Conservation (phyloP, 2,113 vertebrate genomes). For the Capreolus pygargus region DNA sequence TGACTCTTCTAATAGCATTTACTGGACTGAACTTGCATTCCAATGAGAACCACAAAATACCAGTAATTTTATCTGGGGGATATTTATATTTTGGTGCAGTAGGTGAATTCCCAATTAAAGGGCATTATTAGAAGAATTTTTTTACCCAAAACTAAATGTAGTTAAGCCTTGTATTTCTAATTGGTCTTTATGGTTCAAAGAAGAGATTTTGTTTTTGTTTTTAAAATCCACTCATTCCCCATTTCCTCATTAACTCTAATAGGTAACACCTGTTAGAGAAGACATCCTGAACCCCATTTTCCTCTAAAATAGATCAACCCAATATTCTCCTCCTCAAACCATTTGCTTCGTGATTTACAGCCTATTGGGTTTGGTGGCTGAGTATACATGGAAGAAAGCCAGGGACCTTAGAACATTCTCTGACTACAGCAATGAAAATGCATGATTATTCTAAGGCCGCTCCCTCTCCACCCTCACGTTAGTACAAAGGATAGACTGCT, state of each 20-base stretch:
- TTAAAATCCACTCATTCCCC: constrained; percentile 25
- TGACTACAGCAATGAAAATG: neutral
- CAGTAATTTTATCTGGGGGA: constrained; percentile 74
- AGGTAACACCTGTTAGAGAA: neutral
- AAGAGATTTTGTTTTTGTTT: constrained; percentile 32
- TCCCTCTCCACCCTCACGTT: neutral
- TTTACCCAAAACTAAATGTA: neutral
- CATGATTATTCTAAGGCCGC: neutral
- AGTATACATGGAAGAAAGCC: neutral
- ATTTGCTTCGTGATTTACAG: neutral
- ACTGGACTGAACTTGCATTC: constrained; percentile 62
- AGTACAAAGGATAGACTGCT: neutral
- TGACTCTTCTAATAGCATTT: constrained; percentile 36
- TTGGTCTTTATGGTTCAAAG: neutral
- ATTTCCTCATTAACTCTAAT: constrained; percentile 4
- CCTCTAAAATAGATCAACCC: neutral
- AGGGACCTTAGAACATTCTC: neutral
- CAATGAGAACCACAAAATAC: constrained; percentile 70
- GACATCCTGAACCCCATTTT: neutral
- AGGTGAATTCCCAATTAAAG: constrained; percentile 76
- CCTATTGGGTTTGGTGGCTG: neutral
- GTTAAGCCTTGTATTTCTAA: constrained; percentile 13
- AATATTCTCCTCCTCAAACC: neutral
- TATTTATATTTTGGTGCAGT: constrained; percentile 66
- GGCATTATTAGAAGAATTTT: constrained; percentile 60